Percentiles rank a stretch among this genome's conserved stretches.
Conservation (phyloP, 2,113 vertebrate genomes). For the Platanista minor region DNA sequence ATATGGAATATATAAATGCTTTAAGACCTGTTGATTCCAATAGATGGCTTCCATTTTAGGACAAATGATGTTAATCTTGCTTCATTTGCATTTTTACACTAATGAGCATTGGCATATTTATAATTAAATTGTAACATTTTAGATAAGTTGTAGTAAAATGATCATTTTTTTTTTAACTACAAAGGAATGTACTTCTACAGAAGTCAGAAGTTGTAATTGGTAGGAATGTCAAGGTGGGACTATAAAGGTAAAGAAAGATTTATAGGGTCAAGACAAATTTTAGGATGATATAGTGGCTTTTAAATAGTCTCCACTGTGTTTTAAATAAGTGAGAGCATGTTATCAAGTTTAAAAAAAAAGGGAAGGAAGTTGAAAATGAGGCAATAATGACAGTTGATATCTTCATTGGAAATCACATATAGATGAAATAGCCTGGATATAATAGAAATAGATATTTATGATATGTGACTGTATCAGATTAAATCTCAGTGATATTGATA, state of each 20-base stretch:
- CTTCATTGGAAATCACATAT: background rate
- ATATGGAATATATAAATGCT: background rate
- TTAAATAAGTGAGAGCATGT: constrained; percentile 15
- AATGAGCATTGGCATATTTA: background rate
- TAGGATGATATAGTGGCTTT: constrained; percentile 7
- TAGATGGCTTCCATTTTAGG: background rate
- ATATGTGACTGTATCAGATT: background rate
- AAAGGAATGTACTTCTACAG: background rate
- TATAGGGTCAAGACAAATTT: background rate
- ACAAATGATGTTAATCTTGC: background rate
- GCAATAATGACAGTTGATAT: background rate
- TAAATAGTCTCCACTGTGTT: constrained; percentile 40
- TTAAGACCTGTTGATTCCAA: background rate
- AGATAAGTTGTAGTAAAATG: background rate
- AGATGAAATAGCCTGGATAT: background rate
- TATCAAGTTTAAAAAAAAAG: background rate
- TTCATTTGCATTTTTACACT: constrained; percentile 7
- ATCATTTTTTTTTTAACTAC: background rate
- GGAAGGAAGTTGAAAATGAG: background rate
- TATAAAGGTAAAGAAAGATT: background rate
- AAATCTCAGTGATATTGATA: background rate
- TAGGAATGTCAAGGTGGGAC: background rate
- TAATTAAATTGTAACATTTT: background rate
- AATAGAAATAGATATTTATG: background rate
- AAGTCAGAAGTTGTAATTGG: background rate